These are phyloP conservation scores for Aromia moschata DNA, from an alignment of 2,888 invertebrate genomes.

Conservation along the genomic window DNA sequence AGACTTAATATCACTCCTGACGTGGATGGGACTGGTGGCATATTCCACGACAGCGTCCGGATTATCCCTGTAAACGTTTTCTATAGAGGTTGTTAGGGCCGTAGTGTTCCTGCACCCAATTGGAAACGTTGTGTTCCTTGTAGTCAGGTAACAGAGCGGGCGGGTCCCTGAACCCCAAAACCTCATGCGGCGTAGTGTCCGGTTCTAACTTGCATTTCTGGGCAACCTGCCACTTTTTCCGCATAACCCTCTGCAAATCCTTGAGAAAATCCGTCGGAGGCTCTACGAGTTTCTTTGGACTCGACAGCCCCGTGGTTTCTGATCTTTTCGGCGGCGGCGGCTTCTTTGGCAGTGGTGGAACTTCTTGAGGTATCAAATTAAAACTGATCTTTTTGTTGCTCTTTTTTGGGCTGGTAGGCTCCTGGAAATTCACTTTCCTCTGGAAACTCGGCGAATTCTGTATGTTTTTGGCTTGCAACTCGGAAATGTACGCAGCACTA, in stretches of 20 bases:
- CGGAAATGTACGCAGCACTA: constrained; percentile 11
- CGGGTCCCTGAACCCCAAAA: constrained; percentile 88
- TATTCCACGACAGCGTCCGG: constrained; percentile 63
- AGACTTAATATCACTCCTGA: constrained; percentile 26
- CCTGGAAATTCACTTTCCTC: constrained; percentile 72
- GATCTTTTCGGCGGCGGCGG: constrained; percentile 81
- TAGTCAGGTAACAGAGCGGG: constrained; percentile 75
- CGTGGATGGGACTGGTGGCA: constrained; percentile 60
- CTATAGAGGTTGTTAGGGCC: constrained; percentile 79
- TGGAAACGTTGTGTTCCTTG: constrained; percentile 85
- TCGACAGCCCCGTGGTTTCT: constrained; percentile 77
- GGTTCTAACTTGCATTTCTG: constrained; percentile 90
- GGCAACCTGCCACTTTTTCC: constrained; percentile 88
- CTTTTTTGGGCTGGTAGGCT: constrained; percentile 68
- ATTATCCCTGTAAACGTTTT: constrained; percentile 72
- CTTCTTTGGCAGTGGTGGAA: constrained; percentile 72
- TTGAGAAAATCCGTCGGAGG: constrained; percentile 86
- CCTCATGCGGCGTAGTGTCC: constrained; percentile 90
- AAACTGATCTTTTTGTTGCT: constrained; percentile 73
- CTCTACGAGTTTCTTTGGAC: constrained; percentile 80
- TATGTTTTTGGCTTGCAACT: constrained; percentile 63
- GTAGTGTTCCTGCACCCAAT: constrained; percentile 91
- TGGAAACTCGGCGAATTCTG: constrained; percentile 67
- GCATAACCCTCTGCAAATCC: constrained; percentile 90
- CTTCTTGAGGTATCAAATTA: constrained; percentile 66